Conservation (phyloP, 2,888 invertebrate genomes). For the Fragum sueziense region DNA sequence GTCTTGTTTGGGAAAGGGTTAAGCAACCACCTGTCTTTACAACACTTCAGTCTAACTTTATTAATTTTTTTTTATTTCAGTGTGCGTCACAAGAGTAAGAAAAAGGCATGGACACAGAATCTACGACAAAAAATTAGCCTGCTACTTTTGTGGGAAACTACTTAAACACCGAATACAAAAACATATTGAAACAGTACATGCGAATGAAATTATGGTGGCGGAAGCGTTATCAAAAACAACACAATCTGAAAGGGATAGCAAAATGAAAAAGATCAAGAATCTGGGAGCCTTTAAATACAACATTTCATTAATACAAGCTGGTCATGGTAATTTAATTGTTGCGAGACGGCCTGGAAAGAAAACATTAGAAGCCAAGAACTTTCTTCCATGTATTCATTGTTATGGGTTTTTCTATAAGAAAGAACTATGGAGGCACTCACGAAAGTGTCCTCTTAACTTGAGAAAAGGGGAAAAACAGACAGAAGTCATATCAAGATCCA, state of each 20-base stretch:
- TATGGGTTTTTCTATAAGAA: constrained; percentile 12
- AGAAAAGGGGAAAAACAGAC: neutral
- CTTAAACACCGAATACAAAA: neutral
- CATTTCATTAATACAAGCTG: neutral
- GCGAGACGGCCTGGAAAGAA: neutral
- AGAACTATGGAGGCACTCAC: constrained; percentile 26
- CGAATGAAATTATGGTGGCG: constrained; percentile 13
- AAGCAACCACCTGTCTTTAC: too few relatives aligned
- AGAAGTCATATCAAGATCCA: constrained; percentile 3
- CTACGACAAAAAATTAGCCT: constrained; percentile 1
- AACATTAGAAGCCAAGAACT: constrained; percentile 6
- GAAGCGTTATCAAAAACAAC: constrained; percentile 14
- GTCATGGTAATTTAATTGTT: constrained; percentile 19
- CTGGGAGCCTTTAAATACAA: constrained; percentile 25
- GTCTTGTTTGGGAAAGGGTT: too few relatives aligned
- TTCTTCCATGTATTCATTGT: constrained; percentile 24
- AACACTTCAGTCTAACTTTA: too few relatives aligned
- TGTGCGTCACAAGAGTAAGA: neutral
- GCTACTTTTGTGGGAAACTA: neutral
- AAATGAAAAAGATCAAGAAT: constrained; percentile 15
- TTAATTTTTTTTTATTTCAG: neutral
- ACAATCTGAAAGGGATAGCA: neutral
- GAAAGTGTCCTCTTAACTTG: neutral
- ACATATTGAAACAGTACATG: constrained; percentile 3
- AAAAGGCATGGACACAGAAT: constrained; percentile 1